Evolutionary conservation across 2,797 vertebrate species (phyloP).

Genomic region (Trichosurus vulpecula): DNA sequence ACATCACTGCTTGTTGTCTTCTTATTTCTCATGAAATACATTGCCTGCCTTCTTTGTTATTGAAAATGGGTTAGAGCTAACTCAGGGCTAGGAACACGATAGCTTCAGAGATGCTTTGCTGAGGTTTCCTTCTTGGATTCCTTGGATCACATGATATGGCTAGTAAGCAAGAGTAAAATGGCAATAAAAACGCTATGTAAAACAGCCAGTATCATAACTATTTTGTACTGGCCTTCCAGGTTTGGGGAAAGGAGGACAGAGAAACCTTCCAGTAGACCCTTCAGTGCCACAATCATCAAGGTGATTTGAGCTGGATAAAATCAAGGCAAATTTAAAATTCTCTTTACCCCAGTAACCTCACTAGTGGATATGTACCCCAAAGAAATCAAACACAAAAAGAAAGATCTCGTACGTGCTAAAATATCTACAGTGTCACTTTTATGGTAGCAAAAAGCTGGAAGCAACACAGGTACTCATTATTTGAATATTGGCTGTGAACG

Average conservation of each 20-base stretch:
- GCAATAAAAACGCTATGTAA: not conserved
- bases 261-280: not conserved
- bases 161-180: not conserved
- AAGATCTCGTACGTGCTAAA: not conserved
- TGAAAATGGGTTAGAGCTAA: not conserved
- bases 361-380: not conserved
- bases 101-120: not conserved
- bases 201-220: not conserved
- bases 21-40: not conserved
- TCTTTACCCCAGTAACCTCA: not conserved
- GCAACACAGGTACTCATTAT: not conserved
- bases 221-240: not conserved
- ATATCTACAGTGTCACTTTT: not conserved
- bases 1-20: not conserved
- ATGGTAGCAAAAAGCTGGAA: not conserved
- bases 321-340: not conserved
- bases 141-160: not conserved
- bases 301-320: not conserved
- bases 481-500: not conserved
- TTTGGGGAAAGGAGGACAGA: not conserved
- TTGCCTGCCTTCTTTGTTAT: not conserved
- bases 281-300: not conserved
- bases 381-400: not conserved
- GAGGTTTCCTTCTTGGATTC: not conserved
- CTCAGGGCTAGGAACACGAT: not conserved